Conservation (phyloP, 2,797 vertebrate genomes). For the Scolopax rusticola region DNA sequence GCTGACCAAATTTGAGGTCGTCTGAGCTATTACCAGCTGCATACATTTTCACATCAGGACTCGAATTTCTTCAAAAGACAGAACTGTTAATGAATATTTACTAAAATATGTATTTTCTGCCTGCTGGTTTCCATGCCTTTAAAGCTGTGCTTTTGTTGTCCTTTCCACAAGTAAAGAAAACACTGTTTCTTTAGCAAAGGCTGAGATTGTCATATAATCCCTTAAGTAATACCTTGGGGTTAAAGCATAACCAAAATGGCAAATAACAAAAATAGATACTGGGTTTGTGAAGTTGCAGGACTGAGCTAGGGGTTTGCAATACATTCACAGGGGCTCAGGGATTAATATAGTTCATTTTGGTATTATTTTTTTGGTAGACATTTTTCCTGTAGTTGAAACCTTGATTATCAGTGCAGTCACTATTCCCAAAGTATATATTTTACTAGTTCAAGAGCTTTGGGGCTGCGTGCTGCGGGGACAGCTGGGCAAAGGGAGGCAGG, state of each 20-base stretch:
- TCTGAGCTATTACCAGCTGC: not conserved
- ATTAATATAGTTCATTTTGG: not conserved
- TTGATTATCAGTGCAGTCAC: not conserved
- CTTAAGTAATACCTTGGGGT: not conserved
- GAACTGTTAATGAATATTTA: conserved; percentile 21
- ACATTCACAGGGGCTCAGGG: not conserved
- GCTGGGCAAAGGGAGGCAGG: not conserved
- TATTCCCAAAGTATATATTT: not conserved
- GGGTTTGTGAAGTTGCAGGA: not conserved
- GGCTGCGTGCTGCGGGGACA: rapidly evolving
- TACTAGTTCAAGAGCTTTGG: not conserved
- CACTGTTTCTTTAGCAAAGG: rapidly evolving
- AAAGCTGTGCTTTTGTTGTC: not conserved
- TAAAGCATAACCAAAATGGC: not conserved
- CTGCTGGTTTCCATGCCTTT: not conserved
- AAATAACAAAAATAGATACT: not conserved
- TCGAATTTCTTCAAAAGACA: not conserved
- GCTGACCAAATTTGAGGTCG: not conserved
- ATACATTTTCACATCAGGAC: not conserved
- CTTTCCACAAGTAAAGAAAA: not conserved
- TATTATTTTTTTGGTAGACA: rapidly evolving
- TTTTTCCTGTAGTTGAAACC: not conserved
- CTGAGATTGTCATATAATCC: not conserved
- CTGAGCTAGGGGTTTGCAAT: not conserved
- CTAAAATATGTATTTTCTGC: not conserved